Conservation (phyloP, 2,888 invertebrate genomes). For the Andrena chrysosceles region DNA sequence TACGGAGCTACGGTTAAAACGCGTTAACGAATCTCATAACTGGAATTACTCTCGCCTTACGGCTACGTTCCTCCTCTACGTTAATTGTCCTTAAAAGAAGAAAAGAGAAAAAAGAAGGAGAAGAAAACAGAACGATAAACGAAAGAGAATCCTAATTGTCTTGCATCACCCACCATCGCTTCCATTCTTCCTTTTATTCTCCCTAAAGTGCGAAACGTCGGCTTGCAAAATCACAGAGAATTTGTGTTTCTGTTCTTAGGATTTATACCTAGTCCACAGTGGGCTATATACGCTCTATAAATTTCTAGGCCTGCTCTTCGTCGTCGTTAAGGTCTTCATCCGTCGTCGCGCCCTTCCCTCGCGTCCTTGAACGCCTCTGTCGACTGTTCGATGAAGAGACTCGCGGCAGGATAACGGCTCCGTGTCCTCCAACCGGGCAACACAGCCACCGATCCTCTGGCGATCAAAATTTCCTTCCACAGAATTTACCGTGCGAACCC, state of each 20-base stretch:
- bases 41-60: slow-evolving; percentile 57
- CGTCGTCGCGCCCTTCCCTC: slow-evolving; percentile 38
- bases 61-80: slow-evolving; percentile 50
- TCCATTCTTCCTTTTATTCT: slow-evolving; percentile 22
- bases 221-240: slow-evolving; percentile 74
- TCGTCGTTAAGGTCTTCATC: slow-evolving; percentile 69
- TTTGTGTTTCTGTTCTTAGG: slow-evolving; percentile 65
- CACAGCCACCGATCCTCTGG: slow-evolving; percentile 15
- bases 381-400: slow-evolving; percentile 66
- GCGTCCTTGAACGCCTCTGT: slow-evolving; percentile 46
- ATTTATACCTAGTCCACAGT: slow-evolving; percentile 59
- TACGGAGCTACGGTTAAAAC: slow-evolving; percentile 68
- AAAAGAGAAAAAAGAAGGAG: slow-evolving; percentile 6
- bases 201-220: slow-evolving; percentile 68
- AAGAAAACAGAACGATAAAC: no score
- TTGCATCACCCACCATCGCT: neutral
- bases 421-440: slow-evolving; percentile 59
- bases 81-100: slow-evolving; percentile 48
- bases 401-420: slow-evolving; percentile 64
- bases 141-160: slow-evolving; percentile 38
- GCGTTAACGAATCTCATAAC: slow-evolving; percentile 64
- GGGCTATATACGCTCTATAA: slow-evolving; percentile 68
- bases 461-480: neutral
- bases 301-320: slow-evolving; percentile 74
- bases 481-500: no score